Evolutionary conservation across 1,140 invertebrate genomes (phyloP), one percentile per base, ranked within the genome.

Genomic region (Cotesia chilonis): DNA sequence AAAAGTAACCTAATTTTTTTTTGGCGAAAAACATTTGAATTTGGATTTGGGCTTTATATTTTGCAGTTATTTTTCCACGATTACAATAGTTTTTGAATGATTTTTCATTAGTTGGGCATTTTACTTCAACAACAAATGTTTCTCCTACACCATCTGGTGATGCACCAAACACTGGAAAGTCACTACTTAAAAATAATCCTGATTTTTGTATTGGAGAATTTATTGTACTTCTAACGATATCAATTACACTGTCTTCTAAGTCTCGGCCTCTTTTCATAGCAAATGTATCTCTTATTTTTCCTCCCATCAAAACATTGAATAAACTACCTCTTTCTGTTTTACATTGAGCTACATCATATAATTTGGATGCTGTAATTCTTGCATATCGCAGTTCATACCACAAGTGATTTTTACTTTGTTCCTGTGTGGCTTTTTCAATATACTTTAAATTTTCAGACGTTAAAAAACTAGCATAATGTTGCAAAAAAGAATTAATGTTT

Each of bases 361-460:
- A 2, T 73, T 81, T 83, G 4, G 85, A 87, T 52, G 83, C 84
- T 37, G 85, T 87, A 7, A 87, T 76, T 74, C 84, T 63, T n/a
- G 79, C 83, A 76, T 82, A 82, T n/a, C 82, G 59, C 14, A 87
- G 65, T 72, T 80, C 75, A 80, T 79, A 75, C 84, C 82, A 87
- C 0, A 79, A 7, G 63, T 7, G 2, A 63, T 35, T 71, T 10
- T 78, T 52, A 68, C 60, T 65, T 61, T 80, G 82, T 7, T 71
- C 61, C 65, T 9, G 69, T 14, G 83, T 84, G 37, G 55, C 47
- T 36, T 60, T 20, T 60, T 60, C 59, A 28, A 60, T 35, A n/a
- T 28, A 3, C 4, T 10, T 4, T 17, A n/a, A 60, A 28, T 12
- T 65, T n/a, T 65, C 36, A 10, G 10, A 10, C 7, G n/a, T 12